phyloP scores from a whole-genome alignment of 2,888 invertebrate genomes.

The Leuctra nigra region DNA sequence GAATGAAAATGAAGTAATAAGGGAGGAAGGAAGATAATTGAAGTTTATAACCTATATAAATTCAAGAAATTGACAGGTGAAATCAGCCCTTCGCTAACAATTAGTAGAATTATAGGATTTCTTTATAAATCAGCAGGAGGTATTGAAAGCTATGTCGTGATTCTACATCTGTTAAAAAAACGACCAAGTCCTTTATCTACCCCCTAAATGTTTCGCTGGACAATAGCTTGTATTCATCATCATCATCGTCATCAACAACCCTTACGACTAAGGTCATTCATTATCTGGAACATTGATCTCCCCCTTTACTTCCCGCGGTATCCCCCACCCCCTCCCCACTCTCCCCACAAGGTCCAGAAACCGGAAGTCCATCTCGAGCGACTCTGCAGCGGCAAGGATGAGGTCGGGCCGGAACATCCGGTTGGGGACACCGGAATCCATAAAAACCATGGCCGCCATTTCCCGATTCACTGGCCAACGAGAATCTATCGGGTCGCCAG shows the following conservation, averaged over 20 bases:
- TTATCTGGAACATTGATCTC: background rate
- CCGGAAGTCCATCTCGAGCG: slow-evolving; percentile 28
- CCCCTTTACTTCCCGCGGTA: slow-evolving; percentile 4
- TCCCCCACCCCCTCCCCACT: background rate
- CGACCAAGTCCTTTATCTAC: too few species aligned
- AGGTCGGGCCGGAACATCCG: slow-evolving; percentile 27
- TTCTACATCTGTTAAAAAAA: too few species aligned
- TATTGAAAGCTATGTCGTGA: too few species aligned
- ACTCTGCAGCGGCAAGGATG: slow-evolving; percentile 24
- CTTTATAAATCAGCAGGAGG: too few species aligned
- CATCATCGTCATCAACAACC: background rate
- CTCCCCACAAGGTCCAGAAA: slow-evolving; percentile 18
- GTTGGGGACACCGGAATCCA: slow-evolving; percentile 22
- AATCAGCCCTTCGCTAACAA: too few species aligned
- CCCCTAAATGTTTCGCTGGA: too few species aligned
- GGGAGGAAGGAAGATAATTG: too few species aligned
- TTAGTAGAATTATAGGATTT: too few species aligned
- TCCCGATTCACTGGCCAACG: slow-evolving; percentile 19
- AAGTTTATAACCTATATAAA: too few species aligned
- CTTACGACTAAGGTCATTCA: slow-evolving; percentile 3
- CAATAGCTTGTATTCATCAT: too few species aligned
- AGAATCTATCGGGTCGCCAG: background rate
- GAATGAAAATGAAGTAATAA: too few species aligned
- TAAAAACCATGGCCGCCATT: slow-evolving; percentile 23
- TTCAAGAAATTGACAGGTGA: too few species aligned